Conservation (phyloP, 2,797 vertebrate genomes). For the Sciurus vulgaris region DNA sequence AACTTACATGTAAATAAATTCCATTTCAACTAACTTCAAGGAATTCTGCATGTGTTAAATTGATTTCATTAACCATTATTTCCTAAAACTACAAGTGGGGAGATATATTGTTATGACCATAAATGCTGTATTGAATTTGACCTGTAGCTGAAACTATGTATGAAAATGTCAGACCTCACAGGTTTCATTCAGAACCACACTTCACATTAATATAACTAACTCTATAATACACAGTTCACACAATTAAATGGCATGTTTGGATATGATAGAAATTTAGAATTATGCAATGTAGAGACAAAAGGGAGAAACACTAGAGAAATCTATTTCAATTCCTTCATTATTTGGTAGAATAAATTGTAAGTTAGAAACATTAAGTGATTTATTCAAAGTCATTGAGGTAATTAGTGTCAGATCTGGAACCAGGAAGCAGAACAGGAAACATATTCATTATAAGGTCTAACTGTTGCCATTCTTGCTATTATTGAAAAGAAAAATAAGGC, state of each 20-base stretch:
- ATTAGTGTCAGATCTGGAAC: neutral
- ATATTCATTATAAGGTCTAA: neutral
- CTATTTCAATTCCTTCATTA: neutral
- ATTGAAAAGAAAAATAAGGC: neutral
- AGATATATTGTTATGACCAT: neutral
- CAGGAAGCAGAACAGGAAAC: neutral
- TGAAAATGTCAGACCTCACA: neutral
- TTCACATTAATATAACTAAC: neutral
- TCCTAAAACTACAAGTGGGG: neutral
- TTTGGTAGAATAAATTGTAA: conserved; percentile 3
- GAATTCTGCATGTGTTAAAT: conserved; percentile 33
- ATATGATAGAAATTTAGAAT: neutral
- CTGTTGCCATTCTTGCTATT: neutral
- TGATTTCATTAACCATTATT: conserved; percentile 29
- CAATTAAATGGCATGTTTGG: conserved; percentile 16
- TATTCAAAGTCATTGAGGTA: neutral
- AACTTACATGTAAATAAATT: neutral
- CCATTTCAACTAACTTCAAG: neutral
- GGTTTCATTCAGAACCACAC: neutral
- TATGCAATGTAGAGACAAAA: neutral
- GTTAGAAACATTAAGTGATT: conserved; percentile 35
- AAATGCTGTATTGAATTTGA: conserved; percentile 16
- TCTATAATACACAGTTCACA: neutral
- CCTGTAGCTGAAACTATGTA: neutral
- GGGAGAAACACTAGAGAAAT: neutral